Base-by-base conservation (phyloP, 1,140 invertebrate genomes). In the Charaxes varanes region DNA sequence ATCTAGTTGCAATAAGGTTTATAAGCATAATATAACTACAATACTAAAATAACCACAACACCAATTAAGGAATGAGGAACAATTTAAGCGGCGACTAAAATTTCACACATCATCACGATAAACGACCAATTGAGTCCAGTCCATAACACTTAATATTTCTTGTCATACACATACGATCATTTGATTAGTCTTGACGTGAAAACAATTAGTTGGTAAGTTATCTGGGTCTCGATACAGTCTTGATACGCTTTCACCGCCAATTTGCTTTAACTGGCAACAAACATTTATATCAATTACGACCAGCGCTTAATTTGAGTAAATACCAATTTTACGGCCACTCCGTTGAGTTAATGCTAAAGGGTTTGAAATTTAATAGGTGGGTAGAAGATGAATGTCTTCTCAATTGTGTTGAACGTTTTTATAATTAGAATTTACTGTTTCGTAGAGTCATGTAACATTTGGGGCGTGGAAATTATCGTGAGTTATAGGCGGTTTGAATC, bases 241-340 rank as follows among this genome's bases (percentile, higher is more conserved):
- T 41, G 44, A 17, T 10, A 16, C 15, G 18, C 28, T 47, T 54
- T 56, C 58, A 62, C 42, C 43, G 53, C 60, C 66, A 77, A 76
- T 77, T 77, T 70, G 37, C 45, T 65, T 68, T 70, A 78, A 77
- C 66, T 67, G 69, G 76, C 57, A 80, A 80, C 72, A 64, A 43
- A 72, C 70, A 79, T 79, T 79, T 71, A 54, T 79, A 70, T 79
- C 71, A 79, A 76, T 79, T 76, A 76, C 65, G 52, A 42, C 27
- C 54, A 36, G 53, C 50, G 53, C 55, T 79, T 76, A 71, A 76
- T 76, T 79, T 76, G 56, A 64, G 61, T 69, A 67, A 79, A 74
- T 71, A 74, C 66, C 68, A 72, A 73, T 80, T 80, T 70, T 74
- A 76, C 69, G 69, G 68, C 38, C 46, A 55, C 43, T 53, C 59